Base-by-base conservation (phyloP, 2,888 invertebrate species). In the Meliscaeva auricollis region DNA sequence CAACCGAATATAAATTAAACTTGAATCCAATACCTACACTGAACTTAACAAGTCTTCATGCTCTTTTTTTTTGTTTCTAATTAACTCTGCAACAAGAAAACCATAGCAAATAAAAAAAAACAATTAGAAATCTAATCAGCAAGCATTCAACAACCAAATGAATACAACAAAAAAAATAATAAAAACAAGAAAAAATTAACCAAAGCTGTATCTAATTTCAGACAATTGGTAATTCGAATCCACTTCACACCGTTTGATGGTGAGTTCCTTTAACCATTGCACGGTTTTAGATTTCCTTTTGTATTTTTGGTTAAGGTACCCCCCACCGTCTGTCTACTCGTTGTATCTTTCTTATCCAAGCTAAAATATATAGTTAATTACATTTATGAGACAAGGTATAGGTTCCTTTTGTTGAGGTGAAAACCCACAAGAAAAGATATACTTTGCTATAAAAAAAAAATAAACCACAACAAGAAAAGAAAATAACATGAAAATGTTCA, bases 291-390 rank as follows among this genome's bases (percentile, higher is more conserved):
- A 41, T 82, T 77, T 72, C 58, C 75, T 70, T 48, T 54, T 56
- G 35, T 64, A 17, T 46, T 26, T 32, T 64, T 17, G 46, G 64
- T 30, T 46, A 46, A 60, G 62, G 26, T 44, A 30, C 46, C 30
- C 26, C n/a, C n/a, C n/a, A n/a, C n/a, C n/a, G n/a, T n/a, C n/a
- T n/a, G n/a, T n/a, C n/a, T n/a, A n/a, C n/a, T n/a, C n/a, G n/a
- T 46, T 32, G 17, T 22, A 30, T 46, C 46, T 64, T 17, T 46
- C 26, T 46, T 30, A 30, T 11, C 41, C 13, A 26, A 20, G 35
- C 52, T 77, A 62, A 68, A 77, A 68, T 38, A 68, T 38, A 68
- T 73, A 69, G 73, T 83, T 78, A 83, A 78, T 83, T 83, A 83
- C 48, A 38, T 74, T 69, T 77, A 54, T 54, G 50, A 56, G 78